Evolutionary conservation across 2,888 invertebrate species (phyloP).

Genomic region (Apamea crenata): DNA sequence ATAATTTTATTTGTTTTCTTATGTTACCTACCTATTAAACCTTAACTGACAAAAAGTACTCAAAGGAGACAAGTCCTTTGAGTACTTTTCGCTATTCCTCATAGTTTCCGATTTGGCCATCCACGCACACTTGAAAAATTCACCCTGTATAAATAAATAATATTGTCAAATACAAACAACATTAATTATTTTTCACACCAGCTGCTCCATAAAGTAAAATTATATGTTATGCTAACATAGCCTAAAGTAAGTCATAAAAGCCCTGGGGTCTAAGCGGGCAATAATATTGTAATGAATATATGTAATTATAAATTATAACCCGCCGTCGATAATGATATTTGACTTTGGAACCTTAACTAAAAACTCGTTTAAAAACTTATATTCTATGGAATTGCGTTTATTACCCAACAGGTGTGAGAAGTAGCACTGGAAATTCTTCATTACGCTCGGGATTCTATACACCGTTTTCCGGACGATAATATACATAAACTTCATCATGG

Average conservation of each 20-base stretch:
- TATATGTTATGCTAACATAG: neutral
- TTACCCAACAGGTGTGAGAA: neutral
- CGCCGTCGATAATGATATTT: neutral
- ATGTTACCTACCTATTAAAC: no score
- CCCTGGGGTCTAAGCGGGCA: neutral
- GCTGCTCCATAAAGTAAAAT: neutral
- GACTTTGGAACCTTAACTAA: neutral
- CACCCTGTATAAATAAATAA: no score
- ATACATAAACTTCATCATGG: no score
- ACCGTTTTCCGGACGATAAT: no score
- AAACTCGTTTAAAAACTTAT: neutral
- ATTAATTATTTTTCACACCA: neutral
- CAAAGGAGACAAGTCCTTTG: no score
- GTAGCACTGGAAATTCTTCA: neutral
- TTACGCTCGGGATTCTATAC: neutral
- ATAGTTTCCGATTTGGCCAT: no score
- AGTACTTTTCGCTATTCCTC: no score
- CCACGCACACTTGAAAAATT: no score
- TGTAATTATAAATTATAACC: no score
- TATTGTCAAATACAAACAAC: neutral
- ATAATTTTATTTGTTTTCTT: no score
- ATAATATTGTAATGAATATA: neutral
- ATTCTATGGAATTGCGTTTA: neutral
- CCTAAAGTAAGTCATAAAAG: neutral
- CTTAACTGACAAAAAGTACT: no score